Base-by-base conservation (phyloP, 2,797 vertebrate genomes). In the Neoniphon sammara region DNA sequence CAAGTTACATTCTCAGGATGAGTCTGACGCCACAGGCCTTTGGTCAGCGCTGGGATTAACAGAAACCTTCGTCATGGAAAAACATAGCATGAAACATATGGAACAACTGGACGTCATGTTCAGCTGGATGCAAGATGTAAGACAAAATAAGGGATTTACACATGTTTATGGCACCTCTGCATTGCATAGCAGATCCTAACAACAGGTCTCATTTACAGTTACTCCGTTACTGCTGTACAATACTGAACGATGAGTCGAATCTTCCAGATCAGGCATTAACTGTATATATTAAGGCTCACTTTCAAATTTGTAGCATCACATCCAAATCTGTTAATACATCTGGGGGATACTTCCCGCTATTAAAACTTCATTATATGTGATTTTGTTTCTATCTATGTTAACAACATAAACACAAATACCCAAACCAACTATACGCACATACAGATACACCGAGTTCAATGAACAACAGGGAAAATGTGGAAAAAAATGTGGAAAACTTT, bases 1-100 rank as follows among this genome's bases (percentile, higher is more conserved):
- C 12, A 7, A 36, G 46, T 86, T 83, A 77, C 68, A 70, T 25
- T 75, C 59, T 71, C 0, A 5, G 66, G 54, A 71, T 54, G 59
- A 64, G 64, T 68, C 55, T 31, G 55, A 75, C 49, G 56, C 39
- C n/a, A 63, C 12, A 58, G 56, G 60, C 47, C 66, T 64, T 42
- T 27, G 31, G 68, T 21, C 64, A 80, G 21, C 2, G 15, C 21
- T 10, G 23, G 46, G 44, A 76, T 67, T 52, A 75, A 63, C 58
- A 62, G 14, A 77, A 77, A 56, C 44, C 17, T 68, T 49, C 4
- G 11, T 78, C 60, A 75, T 61, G 34, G 60, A 56, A 60, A 8
- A 67, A 31, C 3, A 0, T 27, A 49, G 53, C 49, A 67, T n/a
- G 68, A 80, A 83, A 75, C 65, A 64, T 64, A 34, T 66, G 63